Conservation (phyloP, 2,797 vertebrate species). For the Microctenopoma stevenorrisi region DNA sequence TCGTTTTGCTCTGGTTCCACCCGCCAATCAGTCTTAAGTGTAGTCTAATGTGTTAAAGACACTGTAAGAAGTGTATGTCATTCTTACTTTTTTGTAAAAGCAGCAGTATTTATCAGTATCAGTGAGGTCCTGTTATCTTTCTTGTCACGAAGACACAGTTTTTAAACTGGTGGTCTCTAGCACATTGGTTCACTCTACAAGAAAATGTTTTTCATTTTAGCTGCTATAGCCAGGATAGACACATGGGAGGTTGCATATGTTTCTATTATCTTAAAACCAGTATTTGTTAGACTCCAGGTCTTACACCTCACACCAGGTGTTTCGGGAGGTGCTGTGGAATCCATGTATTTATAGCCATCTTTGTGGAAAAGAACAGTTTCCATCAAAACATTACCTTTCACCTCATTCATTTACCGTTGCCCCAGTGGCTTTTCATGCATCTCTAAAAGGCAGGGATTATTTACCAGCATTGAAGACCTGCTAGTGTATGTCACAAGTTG, state of each 20-base stretch:
- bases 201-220: not conserved
- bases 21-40: no score
- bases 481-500: slow-evolving; percentile 68
- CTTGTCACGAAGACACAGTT: no score
- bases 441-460: slow-evolving; percentile 56
- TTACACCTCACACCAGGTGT: not conserved
- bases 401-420: slow-evolving; percentile 49
- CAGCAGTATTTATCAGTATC: no score
- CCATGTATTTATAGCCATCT: slow-evolving; percentile 5
- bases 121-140: not conserved
- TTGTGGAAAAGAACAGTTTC: slow-evolving; percentile 14
- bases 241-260: not conserved
- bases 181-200: not conserved
- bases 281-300: not conserved
- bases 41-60: no score
- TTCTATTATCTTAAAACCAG: no score
- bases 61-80: no score
- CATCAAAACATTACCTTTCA: slow-evolving; percentile 65
- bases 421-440: slow-evolving; percentile 43
- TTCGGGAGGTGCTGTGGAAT: not conserved
- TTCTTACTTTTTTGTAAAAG: no score
- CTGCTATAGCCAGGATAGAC: not conserved
- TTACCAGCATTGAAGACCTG: slow-evolving; percentile 55
- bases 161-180: no score
- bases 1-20: no score